A percentile compares a stretch with the other conserved stretches of the same genome.
phyloP scores from a whole-genome alignment of 2,113 vertebrate species.

The rat (Rattus norvegicus) region DNA sequence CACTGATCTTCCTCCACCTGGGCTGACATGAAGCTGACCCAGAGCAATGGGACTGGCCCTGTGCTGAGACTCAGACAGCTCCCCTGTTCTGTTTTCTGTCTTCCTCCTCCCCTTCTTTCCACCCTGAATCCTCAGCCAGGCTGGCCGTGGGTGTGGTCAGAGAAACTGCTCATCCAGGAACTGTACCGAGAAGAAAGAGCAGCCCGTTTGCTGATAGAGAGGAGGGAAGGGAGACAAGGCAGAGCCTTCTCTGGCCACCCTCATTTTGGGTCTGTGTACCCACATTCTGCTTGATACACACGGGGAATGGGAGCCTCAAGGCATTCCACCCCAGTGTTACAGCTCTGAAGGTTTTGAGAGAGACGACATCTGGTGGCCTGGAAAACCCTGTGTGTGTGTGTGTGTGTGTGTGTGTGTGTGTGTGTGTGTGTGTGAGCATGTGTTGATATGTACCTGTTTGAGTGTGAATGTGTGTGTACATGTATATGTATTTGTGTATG shows the following conservation, averaged over 20 bases:
- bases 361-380: background rate
- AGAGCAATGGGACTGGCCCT: rapidly evolving
- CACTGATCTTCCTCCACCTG: background rate
- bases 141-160: background rate
- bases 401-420: background rate
- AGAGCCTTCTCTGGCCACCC: background rate
- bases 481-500: background rate
- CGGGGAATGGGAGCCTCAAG: rapidly evolving
- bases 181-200: background rate
- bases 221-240: background rate
- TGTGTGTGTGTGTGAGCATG: background rate
- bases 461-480: background rate
- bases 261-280: too few species aligned
- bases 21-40: background rate
- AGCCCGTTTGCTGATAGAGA: background rate
- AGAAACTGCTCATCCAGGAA: background rate
- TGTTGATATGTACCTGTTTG: background rate
- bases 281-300: background rate
- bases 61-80: rapidly evolving
- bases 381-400: background rate
- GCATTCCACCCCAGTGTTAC: rapidly evolving
- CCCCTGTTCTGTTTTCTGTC: rapidly evolving
- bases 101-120: background rate
- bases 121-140: background rate
- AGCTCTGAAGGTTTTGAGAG: background rate